Evolutionary conservation across 2,113 vertebrate genomes (phyloP), one percentile per base, ranked within the genome.

Genomic region (Charadrius vociferus): DNA sequence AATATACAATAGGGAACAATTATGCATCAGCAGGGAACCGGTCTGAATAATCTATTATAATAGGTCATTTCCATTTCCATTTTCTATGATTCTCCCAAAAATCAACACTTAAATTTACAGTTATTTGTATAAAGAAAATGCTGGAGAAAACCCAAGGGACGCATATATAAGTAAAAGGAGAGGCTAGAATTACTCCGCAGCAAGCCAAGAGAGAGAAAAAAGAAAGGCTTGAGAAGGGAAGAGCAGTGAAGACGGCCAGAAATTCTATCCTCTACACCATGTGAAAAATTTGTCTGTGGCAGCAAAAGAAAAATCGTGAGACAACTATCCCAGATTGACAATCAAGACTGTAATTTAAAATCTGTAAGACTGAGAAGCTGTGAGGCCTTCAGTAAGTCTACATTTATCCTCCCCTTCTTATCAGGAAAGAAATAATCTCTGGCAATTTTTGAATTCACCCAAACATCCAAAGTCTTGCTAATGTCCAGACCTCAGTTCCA

Each of bases 101-200:
- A 97, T 97, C 95, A 97, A 95, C 96, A 97, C 96, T 96, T 94
- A 93, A 91, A 93, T 94, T 97, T 89, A 87, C 73, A 95, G 95
- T 87, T 96, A 96, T 97, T 97, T 95, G 91, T 97, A 68, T 77
- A 84, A 96, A 96, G 91, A 91, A 97, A 96, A 97, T 84, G 65
- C 88, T 92, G 87, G 56, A 93, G 94, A 95, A 97, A 89, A 81
- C 96, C 86, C 96, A 71, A 62, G 94, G 88, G 97, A 91, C 87
- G 62, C 83, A 95, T 95, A 93, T 84, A 61, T 95, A 81, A 97
- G 93, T 93, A 91, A 92, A 87, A 89, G 56, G 68, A 95, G 68
- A 95, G 80, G 83, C 90, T 93, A 96, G 88, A 93, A 97, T 94
- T 92, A 94, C 95, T 92, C 49, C 19, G 43, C 68, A 95, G 91